Evolutionary conservation across 30 jellyfish, hydroid and myxozoan species (phyloP).

Genomic region (Haliclystus octoradiatus): DNA sequence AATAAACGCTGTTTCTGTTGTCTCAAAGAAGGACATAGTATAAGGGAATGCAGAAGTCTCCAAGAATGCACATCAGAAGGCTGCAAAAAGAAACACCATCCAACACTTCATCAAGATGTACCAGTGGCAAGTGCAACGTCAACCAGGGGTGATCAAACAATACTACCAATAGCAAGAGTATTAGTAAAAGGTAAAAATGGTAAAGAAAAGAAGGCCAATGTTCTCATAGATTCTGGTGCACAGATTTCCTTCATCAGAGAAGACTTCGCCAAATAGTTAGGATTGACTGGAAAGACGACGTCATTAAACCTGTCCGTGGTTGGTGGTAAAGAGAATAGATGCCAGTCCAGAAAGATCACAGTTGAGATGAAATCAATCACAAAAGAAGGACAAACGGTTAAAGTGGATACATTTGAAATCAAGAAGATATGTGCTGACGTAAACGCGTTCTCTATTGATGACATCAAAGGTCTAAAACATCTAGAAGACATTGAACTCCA

Average conservation of each 20-base stretch:
- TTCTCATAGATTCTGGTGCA: slow-evolving; percentile 33
- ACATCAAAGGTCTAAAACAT: too few species aligned
- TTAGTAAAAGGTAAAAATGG: too few species aligned
- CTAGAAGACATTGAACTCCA: slow-evolving; percentile 6
- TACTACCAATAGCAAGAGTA: background rate
- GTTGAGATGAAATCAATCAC: slow-evolving; percentile 24
- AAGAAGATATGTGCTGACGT: slow-evolving; percentile 7
- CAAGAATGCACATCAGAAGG: too few species aligned
- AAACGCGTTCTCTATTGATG: slow-evolving; percentile 7
- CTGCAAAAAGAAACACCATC: slow-evolving; percentile 20
- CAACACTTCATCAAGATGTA: slow-evolving; percentile 9
- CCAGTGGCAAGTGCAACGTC: background rate
- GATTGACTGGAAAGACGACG: too few species aligned
- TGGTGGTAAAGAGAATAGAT: slow-evolving; percentile 30
- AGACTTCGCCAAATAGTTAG: slow-evolving; percentile 36
- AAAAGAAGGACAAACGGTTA: slow-evolving; percentile 17
- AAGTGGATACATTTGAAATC: slow-evolving; percentile 16
- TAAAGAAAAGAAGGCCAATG: slow-evolving; percentile 35
- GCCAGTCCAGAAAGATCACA: slow-evolving; percentile 4
- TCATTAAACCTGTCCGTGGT: slow-evolving; percentile 30
- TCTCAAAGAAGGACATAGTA: too few species aligned
- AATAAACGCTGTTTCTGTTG: too few species aligned
- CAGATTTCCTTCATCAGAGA: slow-evolving; percentile 8
- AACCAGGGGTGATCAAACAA: background rate
- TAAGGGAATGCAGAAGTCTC: too few species aligned